A percentile compares a stretch with the other conserved stretches of the same genome.
These are phyloP conservation scores for Aromia moschata DNA, from an alignment of 2,888 invertebrate species.

Conservation along the genomic window DNA sequence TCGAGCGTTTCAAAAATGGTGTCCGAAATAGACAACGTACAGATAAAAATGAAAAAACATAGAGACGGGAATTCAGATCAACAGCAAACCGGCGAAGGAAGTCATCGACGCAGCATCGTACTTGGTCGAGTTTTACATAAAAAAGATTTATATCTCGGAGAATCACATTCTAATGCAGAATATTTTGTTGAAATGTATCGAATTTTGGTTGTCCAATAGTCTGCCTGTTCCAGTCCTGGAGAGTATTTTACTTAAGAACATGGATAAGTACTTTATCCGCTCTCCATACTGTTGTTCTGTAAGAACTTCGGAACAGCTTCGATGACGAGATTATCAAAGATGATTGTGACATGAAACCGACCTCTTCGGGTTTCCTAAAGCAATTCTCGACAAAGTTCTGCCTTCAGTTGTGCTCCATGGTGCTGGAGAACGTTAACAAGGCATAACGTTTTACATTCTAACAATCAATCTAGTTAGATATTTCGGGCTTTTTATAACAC, in stretches of 20 bases:
- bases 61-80: constrained; percentile 48
- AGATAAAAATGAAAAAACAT: constrained; percentile 34
- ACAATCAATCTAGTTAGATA: not conserved
- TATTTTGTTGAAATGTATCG: constrained; percentile 61
- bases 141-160: constrained; percentile 58
- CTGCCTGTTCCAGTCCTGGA: constrained; percentile 60
- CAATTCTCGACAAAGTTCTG: constrained; percentile 64
- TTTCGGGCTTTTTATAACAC: constrained; percentile 19
- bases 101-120: constrained; percentile 56
- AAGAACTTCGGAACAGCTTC: constrained; percentile 60
- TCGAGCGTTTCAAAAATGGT: constrained; percentile 55
- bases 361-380: constrained; percentile 61
- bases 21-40: constrained; percentile 40
- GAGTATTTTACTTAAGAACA: constrained; percentile 60
- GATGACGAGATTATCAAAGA: constrained; percentile 55
- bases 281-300: constrained; percentile 62
- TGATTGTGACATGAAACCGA: constrained; percentile 48
- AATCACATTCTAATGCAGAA: constrained; percentile 64
- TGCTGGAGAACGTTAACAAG: constrained; percentile 62
- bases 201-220: constrained; percentile 61
- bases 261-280: constrained; percentile 64
- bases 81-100: constrained; percentile 54
- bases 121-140: constrained; percentile 61
- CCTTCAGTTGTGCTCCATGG: constrained; percentile 63
- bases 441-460: constrained; percentile 48